Evolutionary conservation across 2,888 invertebrate genomes (phyloP), one percentile per base, ranked within the genome.

Genomic region (Cephus pygmeus): DNA sequence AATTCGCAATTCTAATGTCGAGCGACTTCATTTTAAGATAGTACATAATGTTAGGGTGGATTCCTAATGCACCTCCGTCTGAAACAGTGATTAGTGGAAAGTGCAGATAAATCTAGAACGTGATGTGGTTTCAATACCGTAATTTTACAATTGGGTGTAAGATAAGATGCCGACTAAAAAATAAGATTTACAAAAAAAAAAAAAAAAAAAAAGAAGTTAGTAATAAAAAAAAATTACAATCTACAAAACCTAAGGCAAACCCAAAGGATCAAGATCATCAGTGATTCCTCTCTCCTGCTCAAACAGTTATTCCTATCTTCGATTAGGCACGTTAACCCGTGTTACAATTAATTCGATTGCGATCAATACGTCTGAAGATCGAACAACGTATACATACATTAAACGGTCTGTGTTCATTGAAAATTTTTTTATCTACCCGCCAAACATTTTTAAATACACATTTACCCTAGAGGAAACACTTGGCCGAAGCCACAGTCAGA

Each of bases 1-100:
- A 40, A 40, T 40, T 2, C 40, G 40, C 40, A 30, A 33, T 69
- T 30, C 30, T 30, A 33, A 69, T 69, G 31, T 69, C 69, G 69
- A 69, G 33, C 69, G n/a, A 69, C 31, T 31, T n/a, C 34, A 75
- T 40, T 69, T 1, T 77, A 77, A 35, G 12, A 75, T 30, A 69
- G 33, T 69, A 31, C 68, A 77, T 73, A 77, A 77, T 34, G 75
- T 35, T n/a, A 68, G 77, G 77, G 73, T 31, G 31, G 34, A 69
- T 33, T 33, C 40, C 40, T 40, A 40, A 40, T 40, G 15, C 15
- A 15, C 15, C 4, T 15, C 4, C 1, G 34, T 69, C 69, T 69
- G 33, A 36, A 31, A 69, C 77, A 34, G 75, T 82, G 77, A 79
- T 86, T 84, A 82, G 83, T 84, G 85, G 82, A 85, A 85, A 85